Evolutionary conservation across 2,888 invertebrate genomes (phyloP), one percentile per base, ranked within the genome.

Genomic region (Sminthurides aquaticus): DNA sequence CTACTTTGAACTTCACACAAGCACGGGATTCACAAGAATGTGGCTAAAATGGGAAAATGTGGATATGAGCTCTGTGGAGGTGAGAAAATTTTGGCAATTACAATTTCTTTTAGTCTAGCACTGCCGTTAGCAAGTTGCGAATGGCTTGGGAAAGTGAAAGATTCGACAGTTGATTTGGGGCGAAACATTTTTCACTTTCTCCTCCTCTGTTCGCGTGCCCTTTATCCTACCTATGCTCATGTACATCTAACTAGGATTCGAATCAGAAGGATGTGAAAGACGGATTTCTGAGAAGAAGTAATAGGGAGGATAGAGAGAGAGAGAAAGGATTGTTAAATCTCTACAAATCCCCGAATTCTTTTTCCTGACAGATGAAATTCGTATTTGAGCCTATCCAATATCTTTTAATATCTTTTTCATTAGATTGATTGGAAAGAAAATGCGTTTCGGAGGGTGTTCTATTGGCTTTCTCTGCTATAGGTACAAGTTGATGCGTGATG

Each of bases 41-140:
- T 76, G 75, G 76, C 74, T 76, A 2, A 74, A 73, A 61, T 77
- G 76, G 76, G 75, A 76, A 65, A 75, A 76, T 49, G 74, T 74
- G 28, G 76, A 76, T 49, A 67, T 76, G 29, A 29, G 68, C 15
- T 72, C 72, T 49, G 72, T 72, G 2, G 70, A 73, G 69, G 72
- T 72, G 66, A 68, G 24, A 20, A 48, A 52, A 60, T 29, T 49
- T 55, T 28, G 25, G 5, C 27, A 54, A 64, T 29, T 52, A 54
- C 34, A 48, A 22, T 34, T 34, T 34, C 43, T 15, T 34, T 34
- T 34, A 15, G n/a, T n/a, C n/a, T n/a, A n/a, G n/a, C n/a, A n/a
- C n/a, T n/a, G n/a, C n/a, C n/a, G n/a, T n/a, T n/a, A n/a, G n/a
- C n/a, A n/a, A n/a, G n/a, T n/a, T n/a, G n/a, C n/a, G n/a, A n/a